phyloP scores from a whole-genome alignment of 2,797 vertebrate species.

The Sebastes minor region DNA sequence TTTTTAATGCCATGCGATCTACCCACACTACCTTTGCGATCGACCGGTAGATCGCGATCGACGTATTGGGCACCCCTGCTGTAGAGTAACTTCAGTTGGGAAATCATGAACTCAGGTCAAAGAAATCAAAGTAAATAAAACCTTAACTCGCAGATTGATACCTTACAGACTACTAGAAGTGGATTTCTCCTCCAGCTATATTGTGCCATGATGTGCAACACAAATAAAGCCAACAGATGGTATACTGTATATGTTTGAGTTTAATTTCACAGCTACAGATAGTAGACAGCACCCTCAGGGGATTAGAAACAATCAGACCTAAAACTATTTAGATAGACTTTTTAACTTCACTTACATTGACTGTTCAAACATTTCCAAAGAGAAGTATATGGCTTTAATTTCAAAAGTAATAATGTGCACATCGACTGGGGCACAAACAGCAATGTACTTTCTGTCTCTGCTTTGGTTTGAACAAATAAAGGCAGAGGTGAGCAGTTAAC shows the following conservation, averaged over 20 bases:
- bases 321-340: conserved; percentile 24
- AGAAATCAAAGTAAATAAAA: not conserved
- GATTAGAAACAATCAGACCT: conserved; percentile 8
- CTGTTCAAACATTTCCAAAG: not conserved
- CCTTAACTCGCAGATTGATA: not conserved
- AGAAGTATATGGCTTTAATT: conserved; percentile 4
- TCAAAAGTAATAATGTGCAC: conserved; percentile 3
- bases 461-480: not conserved
- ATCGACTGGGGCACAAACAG: not conserved
- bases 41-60: too few relatives aligned
- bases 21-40: too few relatives aligned
- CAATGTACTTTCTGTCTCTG: not conserved
- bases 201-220: not conserved
- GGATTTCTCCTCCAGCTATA: not conserved
- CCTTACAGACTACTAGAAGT: not conserved
- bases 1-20: too few relatives aligned
- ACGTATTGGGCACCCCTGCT: too few relatives aligned
- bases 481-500: not conserved
- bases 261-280: not conserved
- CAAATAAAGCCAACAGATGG: not conserved
- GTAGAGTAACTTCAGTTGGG: not conserved
- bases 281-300: not conserved
- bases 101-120: not conserved
- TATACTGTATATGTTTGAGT: not conserved
- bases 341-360: conserved; percentile 30